Evolutionary conservation across 2,113 vertebrate genomes (phyloP), one percentile per base, ranked within the genome.

Genomic region (Genyomyrus donnyi): DNA sequence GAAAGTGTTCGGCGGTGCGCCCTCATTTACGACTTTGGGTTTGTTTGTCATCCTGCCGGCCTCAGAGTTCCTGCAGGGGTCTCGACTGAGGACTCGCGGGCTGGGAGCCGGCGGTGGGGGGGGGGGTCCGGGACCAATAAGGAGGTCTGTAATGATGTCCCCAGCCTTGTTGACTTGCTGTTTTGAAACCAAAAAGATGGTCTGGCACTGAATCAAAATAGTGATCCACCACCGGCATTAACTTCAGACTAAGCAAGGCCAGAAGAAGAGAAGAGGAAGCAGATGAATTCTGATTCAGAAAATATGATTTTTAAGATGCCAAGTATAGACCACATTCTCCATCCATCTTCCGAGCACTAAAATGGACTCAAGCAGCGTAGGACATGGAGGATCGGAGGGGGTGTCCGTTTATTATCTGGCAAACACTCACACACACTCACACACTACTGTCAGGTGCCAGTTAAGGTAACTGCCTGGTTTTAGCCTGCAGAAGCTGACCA

Each of bases 131-230:
- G 49, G 48, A 35, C 50, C 15, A 1, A 8, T 50, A 53, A 56
- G 17, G 31, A 53, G 88, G 46, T n/a, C 48, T 83, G 48, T 80
- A 89, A 89, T 89, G 88, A 89, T 80, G 88, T 83, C 27, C 70
- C 45, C 70, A 89, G 74, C 70, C 48, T 50, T 80, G 48, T 52
- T 48, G 24, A 70, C 62, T 58, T 58, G 15, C 50, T 35, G 45
- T 89, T 89, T 89, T 31, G 21, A 50, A 74, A 49, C 62, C 62
- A 74, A 49, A 50, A 83, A 89, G 56, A 62, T 27, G 46, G 88
- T 17, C 88, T 46, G 45, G 46, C 46, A 49, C 42, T 66, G 58
- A 70, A 88, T 88, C 88, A 3, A 31, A 88, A 70, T 58, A 31
- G 58, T 27, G 53, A 88, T 48, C 24, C 42, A 27, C 58, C 58